Evolutionary conservation across 1,140 invertebrate species (phyloP).

Genomic region (Leptestheria dahalacensis): DNA sequence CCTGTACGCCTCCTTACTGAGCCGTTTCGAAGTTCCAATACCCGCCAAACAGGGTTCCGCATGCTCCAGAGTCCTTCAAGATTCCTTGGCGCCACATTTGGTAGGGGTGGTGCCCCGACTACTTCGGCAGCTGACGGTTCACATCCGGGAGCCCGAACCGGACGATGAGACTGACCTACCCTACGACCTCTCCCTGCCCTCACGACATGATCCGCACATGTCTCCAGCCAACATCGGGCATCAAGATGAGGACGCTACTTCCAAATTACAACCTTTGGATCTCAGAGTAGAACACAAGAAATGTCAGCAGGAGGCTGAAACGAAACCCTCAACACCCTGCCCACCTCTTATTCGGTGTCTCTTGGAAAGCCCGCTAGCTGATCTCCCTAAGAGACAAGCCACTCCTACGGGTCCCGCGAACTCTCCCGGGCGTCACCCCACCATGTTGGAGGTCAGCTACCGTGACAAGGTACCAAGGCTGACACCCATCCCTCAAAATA

Average conservation of each 20-base stretch:
- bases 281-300: slow-evolving; percentile 67
- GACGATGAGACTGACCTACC: slow-evolving; percentile 24
- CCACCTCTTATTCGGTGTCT: slow-evolving; percentile 26
- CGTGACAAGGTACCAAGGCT: too few species aligned
- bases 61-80: not conserved
- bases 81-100: not conserved
- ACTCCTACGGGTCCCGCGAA: too few species aligned
- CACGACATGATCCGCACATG: slow-evolving; percentile 23
- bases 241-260: not conserved
- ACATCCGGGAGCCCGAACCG: slow-evolving; percentile 7
- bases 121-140: slow-evolving; percentile 11
- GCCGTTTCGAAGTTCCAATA: not conserved
- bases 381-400: too few species aligned
- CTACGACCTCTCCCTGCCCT: slow-evolving; percentile 37
- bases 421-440: too few species aligned
- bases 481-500: too few species aligned
- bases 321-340: slow-evolving; percentile 22
- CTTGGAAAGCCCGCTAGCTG: too few species aligned
- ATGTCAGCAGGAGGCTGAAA: slow-evolving; percentile 24
- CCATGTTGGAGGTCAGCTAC: too few species aligned
- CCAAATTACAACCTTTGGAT: slow-evolving; percentile 49
- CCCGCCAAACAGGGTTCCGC: slow-evolving; percentile 12
- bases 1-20: slow-evolving; percentile 1
- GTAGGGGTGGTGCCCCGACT: slow-evolving; percentile 11
- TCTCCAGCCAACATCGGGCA: slow-evolving; percentile 24